phyloP scores from a whole-genome alignment of 2,888 invertebrate species.

The Nyleta sp. region DNA sequence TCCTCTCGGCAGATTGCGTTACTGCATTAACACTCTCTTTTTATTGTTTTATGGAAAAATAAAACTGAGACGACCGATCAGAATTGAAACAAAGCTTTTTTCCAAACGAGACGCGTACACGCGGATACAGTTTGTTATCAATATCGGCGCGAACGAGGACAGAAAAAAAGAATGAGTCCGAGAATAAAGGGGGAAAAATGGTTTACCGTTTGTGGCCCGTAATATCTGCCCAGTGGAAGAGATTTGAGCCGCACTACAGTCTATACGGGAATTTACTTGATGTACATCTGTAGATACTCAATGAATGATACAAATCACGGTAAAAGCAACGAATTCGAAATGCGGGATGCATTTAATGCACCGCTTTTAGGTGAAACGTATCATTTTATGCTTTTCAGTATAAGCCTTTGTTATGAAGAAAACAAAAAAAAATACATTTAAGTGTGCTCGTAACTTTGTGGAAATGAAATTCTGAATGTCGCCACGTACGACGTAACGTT shows the following conservation, averaged over 20 bases:
- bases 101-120: neutral
- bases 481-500: too few relatives aligned
- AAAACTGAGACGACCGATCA: slow-evolving; percentile 5
- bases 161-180: neutral
- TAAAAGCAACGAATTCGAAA: slow-evolving; percentile 33
- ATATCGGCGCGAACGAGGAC: neutral
- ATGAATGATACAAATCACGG: slow-evolving; percentile 26
- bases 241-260: neutral
- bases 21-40: neutral
- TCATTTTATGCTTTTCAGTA: neutral
- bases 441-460: too few relatives aligned
- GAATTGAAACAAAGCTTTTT: neutral
- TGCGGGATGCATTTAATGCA: neutral
- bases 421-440: too few relatives aligned
- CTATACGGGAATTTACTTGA: neutral
- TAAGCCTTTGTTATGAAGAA: neutral
- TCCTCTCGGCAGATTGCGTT: neutral
- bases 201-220: slow-evolving; percentile 19
- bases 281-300: neutral
- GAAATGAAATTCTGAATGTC: too few relatives aligned
- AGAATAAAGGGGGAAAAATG: slow-evolving; percentile 24
- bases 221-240: slow-evolving; percentile 2
- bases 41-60: neutral
- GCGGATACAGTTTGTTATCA: slow-evolving; percentile 15
- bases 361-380: neutral